phyloP scores from a whole-genome alignment of 2,797 vertebrate genomes.

The Anniella stebbinsi region DNA sequence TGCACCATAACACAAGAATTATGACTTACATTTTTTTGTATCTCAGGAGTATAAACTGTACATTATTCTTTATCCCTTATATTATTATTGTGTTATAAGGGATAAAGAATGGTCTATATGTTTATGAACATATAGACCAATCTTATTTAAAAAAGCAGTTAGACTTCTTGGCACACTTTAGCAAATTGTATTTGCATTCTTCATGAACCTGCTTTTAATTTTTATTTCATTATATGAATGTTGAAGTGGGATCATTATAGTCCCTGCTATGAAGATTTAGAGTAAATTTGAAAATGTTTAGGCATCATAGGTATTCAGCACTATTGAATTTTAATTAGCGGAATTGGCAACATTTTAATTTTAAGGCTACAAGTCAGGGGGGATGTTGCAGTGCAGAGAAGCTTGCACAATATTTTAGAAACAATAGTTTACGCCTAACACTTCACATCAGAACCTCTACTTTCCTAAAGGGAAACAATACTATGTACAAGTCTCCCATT shows the following conservation, averaged over 20 bases:
- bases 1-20: constrained; percentile 12
- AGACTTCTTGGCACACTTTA: constrained; percentile 10
- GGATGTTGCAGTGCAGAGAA: constrained; percentile 58
- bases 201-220: constrained; percentile 23
- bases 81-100: constrained; percentile 1
- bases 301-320: background rate
- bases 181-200: constrained; percentile 17
- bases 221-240: constrained; percentile 29
- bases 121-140: background rate
- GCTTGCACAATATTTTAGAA: constrained; percentile 64
- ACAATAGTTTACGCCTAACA: constrained; percentile 68
- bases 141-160: background rate
- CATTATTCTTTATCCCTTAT: constrained; percentile 8
- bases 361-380: background rate
- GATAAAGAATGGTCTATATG: too few relatives aligned
- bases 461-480: constrained; percentile 48
- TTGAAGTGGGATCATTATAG: background rate
- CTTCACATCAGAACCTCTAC: constrained; percentile 62
- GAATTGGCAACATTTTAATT: constrained; percentile 16
- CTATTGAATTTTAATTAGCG: constrained; percentile 29
- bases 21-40: constrained; percentile 27
- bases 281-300: background rate
- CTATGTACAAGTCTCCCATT: constrained; percentile 61
- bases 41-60: constrained; percentile 13
- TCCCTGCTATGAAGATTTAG: constrained; percentile 6